A percentile compares a stretch with the other conserved stretches of the same genome.
These are phyloP conservation scores for Podarcis muralis DNA, from an alignment of 2,113 vertebrate genomes.

Conservation along the genomic window DNA sequence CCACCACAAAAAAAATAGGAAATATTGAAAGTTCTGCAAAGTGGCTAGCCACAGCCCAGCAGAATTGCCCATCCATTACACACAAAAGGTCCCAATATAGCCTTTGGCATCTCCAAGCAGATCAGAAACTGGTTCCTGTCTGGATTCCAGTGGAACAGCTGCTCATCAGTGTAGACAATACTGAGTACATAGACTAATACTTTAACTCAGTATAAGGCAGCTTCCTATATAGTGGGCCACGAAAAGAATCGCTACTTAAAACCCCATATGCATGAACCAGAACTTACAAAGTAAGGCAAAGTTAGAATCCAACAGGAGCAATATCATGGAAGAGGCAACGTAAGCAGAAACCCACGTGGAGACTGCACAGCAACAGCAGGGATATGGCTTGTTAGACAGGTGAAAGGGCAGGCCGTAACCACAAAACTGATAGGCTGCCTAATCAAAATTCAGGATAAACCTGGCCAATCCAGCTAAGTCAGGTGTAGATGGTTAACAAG, in stretches of 20 bases:
- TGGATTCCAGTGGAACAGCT: background rate
- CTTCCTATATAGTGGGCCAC: background rate
- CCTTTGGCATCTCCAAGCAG: background rate
- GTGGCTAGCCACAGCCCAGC: background rate
- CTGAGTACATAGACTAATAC: background rate
- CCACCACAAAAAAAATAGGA: background rate
- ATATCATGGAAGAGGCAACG: background rate
- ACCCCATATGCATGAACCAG: background rate
- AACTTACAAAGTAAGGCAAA: background rate
- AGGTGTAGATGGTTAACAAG: conserved; percentile 18
- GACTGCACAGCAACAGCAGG: background rate
- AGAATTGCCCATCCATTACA: background rate
- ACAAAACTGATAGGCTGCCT: conserved; percentile 8
- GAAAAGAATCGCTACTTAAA: background rate
- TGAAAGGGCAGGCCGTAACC: background rate
- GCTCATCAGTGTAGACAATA: background rate
- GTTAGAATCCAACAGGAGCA: background rate
- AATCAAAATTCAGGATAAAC: conserved; percentile 11
- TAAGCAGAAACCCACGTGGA: background rate
- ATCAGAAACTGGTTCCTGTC: background rate
- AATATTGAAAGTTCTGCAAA: background rate
- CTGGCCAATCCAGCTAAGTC: conserved; percentile 16
- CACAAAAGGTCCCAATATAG: background rate
- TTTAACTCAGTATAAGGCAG: background rate
- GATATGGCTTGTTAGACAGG: background rate